Conservation (phyloP, 1,140 invertebrate species). For the Steinernema khuongi region DNA sequence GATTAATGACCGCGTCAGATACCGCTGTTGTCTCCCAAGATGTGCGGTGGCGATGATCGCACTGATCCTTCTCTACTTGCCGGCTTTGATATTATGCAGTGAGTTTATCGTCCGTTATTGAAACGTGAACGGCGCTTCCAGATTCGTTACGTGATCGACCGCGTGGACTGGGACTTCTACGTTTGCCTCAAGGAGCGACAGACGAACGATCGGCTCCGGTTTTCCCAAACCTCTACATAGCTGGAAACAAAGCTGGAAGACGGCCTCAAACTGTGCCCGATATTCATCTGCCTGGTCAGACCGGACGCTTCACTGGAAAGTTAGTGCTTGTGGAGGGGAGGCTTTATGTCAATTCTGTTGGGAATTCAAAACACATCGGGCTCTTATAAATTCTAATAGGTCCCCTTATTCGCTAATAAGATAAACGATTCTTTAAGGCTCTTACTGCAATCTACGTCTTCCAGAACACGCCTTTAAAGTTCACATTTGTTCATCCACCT, state of each 20-base stretch:
- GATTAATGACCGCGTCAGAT: neutral
- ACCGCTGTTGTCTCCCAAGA: neutral
- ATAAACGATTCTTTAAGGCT: too few relatives aligned
- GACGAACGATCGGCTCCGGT: slow-evolving; percentile 26
- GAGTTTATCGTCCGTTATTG: neutral
- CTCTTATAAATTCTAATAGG: too few relatives aligned
- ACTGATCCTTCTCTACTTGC: neutral
- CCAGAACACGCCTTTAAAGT: too few relatives aligned
- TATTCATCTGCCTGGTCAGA: slow-evolving; percentile 23
- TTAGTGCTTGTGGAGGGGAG: too few relatives aligned
- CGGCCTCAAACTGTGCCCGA: slow-evolving; percentile 28
- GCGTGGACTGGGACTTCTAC: slow-evolving; percentile 23
- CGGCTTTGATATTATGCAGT: neutral
- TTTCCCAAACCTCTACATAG: slow-evolving; percentile 26
- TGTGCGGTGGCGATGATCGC: neutral
- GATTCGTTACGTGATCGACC: slow-evolving; percentile 20
- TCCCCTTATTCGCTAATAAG: too few relatives aligned
- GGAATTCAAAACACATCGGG: too few relatives aligned
- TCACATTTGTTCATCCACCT: too few relatives aligned
- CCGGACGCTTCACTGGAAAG: slow-evolving; percentile 25
- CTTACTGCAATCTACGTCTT: too few relatives aligned
- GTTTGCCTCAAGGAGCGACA: slow-evolving; percentile 23
- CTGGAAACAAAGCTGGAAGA: slow-evolving; percentile 27
- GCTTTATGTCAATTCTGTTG: too few relatives aligned
- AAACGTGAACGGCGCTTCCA: neutral